Evolutionary conservation across 2,797 vertebrate genomes (phyloP).

Genomic region (Falco rusticolus): DNA sequence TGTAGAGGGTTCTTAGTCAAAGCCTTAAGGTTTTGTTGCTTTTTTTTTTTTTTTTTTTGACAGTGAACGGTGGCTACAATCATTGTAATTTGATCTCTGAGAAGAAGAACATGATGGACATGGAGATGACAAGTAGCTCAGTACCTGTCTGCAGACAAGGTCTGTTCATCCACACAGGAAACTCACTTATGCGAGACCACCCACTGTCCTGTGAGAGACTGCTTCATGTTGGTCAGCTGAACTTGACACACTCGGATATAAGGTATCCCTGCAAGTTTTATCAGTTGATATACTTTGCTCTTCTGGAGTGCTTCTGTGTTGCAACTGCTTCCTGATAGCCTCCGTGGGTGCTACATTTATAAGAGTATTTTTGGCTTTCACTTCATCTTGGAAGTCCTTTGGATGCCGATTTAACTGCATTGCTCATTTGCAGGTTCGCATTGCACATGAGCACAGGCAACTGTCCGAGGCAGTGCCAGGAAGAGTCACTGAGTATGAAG

Average conservation of each 20-base stretch:
- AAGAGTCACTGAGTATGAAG: not conserved
- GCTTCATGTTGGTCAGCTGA: conserved; percentile 80
- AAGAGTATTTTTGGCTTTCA: not conserved
- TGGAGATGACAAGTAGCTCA: conserved; percentile 78
- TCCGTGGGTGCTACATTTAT: not conserved
- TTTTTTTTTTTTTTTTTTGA: not conserved
- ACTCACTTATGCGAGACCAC: conserved; percentile 79
- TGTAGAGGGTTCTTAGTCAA: not conserved
- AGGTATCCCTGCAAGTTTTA: conserved; percentile 78
- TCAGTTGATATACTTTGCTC: not conserved
- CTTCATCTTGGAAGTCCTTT: not conserved
- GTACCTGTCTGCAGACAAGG: conserved; percentile 85
- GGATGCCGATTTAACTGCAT: not conserved
- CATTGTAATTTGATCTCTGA: conserved; percentile 81
- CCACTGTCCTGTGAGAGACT: conserved; percentile 82
- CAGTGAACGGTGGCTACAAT: conserved; percentile 84
- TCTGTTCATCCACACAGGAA: conserved; percentile 79
- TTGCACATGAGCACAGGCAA: not conserved
- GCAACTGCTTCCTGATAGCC: not conserved
- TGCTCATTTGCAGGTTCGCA: not conserved
- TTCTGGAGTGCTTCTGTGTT: not conserved
- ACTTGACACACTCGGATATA: conserved; percentile 78
- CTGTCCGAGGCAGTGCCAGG: not conserved
- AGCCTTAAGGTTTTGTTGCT: not conserved
- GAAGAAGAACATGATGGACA: conserved; percentile 83